These are phyloP conservation scores for Drosophila demipolita DNA, from an alignment of 2,888 invertebrate genomes.

Conservation along the genomic window DNA sequence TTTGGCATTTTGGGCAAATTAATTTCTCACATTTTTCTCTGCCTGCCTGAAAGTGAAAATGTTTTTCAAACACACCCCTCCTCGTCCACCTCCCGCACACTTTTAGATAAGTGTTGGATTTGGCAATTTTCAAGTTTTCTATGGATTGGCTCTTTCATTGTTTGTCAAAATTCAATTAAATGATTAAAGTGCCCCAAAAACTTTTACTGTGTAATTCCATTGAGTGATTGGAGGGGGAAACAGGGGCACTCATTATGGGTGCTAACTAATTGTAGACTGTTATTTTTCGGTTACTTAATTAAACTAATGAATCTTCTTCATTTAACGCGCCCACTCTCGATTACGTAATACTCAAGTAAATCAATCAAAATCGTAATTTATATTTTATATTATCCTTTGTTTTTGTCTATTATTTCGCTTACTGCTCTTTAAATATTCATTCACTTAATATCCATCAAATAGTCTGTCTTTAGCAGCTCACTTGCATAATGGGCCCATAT, in stretches of 20 bases:
- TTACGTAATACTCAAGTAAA: conserved; percentile 24
- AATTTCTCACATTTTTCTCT: conserved; percentile 73
- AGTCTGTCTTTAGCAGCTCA: conserved; percentile 35
- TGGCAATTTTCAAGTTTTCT: conserved; percentile 32
- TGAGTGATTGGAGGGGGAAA: conserved; percentile 4
- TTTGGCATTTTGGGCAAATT: conserved; percentile 71
- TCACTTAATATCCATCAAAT: conserved; percentile 24
- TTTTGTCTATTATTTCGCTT: background rate
- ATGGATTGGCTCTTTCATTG: conserved; percentile 24
- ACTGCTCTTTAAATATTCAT: conserved; percentile 9
- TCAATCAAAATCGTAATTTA: conserved; percentile 29
- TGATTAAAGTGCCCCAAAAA: conserved; percentile 60
- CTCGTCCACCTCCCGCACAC: background rate
- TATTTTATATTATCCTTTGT: conserved; percentile 23
- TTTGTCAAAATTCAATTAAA: conserved; percentile 71
- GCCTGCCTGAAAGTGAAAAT: conserved; percentile 54
- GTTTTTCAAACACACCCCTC: background rate
- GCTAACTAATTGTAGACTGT: conserved; percentile 46
- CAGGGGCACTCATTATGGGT: conserved; percentile 22
- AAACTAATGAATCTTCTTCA: conserved; percentile 46
- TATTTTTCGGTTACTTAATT: conserved; percentile 41
- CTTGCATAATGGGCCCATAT: conserved; percentile 66
- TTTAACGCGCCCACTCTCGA: background rate
- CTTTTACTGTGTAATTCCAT: conserved; percentile 42
- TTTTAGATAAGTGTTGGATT: conserved; percentile 34